Evolutionary conservation across 2,113 vertebrate species (phyloP).

Genomic region (Urocitellus parryii): DNA sequence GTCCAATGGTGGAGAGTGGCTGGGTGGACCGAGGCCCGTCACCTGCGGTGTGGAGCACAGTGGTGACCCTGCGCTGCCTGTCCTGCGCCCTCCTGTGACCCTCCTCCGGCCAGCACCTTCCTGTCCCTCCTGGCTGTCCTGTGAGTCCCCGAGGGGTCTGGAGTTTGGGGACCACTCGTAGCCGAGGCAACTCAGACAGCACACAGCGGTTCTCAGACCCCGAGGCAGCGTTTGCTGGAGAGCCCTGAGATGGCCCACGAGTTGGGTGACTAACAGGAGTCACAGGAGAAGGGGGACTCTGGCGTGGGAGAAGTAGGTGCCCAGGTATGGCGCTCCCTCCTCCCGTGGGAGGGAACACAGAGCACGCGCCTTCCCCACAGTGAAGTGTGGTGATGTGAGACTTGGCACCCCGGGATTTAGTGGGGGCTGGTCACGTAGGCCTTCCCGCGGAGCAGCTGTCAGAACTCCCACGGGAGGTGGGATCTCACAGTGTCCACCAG

Average conservation of each 20-base stretch:
- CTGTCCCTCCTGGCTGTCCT: no score
- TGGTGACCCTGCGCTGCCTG: no score
- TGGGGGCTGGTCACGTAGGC: rapidly evolving
- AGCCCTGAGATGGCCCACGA: neutral
- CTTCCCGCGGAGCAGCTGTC: neutral
- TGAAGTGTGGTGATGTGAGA: neutral
- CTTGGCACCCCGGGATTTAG: neutral
- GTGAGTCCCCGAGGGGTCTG: neutral
- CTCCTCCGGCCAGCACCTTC: neutral
- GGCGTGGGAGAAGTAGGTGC: no score
- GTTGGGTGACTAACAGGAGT: neutral
- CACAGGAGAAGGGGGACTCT: no score
- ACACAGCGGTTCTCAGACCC: neutral
- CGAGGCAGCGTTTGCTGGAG: neutral
- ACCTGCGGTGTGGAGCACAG: neutral
- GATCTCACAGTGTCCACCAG: no score
- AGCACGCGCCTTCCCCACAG: no score
- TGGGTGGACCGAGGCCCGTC: rapidly evolving
- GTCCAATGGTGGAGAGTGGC: neutral
- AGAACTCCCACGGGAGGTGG: neutral
- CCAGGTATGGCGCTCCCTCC: neutral
- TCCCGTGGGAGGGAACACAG: neutral
- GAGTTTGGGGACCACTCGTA: neutral
- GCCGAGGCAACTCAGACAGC: neutral
- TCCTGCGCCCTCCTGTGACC: no score